A percentile compares a stretch with the other conserved stretches of the same genome.
Evolutionary conservation across 1,140 invertebrate species (phyloP).

Genomic region (Onthophagus taurus): DNA sequence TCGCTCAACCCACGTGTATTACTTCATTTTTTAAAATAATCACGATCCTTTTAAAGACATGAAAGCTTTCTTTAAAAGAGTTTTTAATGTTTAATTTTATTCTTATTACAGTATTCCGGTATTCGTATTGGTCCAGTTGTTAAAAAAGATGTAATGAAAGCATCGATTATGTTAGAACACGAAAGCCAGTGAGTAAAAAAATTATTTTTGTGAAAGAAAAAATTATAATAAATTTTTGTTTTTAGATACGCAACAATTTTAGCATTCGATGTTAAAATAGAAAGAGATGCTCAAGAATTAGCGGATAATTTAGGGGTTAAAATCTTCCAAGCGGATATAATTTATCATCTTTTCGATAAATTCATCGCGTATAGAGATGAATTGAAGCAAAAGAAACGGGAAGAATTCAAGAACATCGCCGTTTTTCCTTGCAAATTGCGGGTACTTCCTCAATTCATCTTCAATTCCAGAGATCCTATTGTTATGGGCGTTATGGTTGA

Average conservation of each 20-base stretch:
- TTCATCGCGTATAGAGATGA: slow-evolving; percentile 94
- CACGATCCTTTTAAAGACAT: too few species aligned
- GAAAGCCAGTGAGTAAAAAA: slow-evolving; percentile 77
- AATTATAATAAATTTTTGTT: slow-evolving; percentile 8
- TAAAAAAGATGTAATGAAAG: slow-evolving; percentile 99
- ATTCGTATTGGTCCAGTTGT: slow-evolving; percentile 99
- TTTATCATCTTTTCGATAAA: slow-evolving; percentile 98
- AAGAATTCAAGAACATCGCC: slow-evolving; percentile 92
- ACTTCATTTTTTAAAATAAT: too few species aligned
- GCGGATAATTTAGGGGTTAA: slow-evolving; percentile 90
- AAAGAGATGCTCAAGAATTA: slow-evolving; percentile 93
- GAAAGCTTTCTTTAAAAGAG: background rate
- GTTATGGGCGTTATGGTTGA: slow-evolving; percentile 94
- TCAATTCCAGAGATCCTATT: slow-evolving; percentile 97
- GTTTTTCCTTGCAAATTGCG: slow-evolving; percentile 95
- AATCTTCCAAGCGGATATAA: slow-evolving; percentile 99
- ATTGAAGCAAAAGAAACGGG: slow-evolving; percentile 83
- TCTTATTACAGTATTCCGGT: slow-evolving; percentile 78
- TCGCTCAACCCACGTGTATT: too few species aligned
- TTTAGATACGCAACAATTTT: slow-evolving; percentile 90
- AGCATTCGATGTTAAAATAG: slow-evolving; percentile 98
- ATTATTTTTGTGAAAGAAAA: slow-evolving; percentile 5
- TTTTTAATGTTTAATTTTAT: slow-evolving; percentile 24
- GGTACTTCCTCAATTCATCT: slow-evolving; percentile 77
- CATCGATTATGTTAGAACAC: slow-evolving; percentile 97